Conservation (phyloP, 2,797 vertebrate species). For the Chaetodon trifasciatus region DNA sequence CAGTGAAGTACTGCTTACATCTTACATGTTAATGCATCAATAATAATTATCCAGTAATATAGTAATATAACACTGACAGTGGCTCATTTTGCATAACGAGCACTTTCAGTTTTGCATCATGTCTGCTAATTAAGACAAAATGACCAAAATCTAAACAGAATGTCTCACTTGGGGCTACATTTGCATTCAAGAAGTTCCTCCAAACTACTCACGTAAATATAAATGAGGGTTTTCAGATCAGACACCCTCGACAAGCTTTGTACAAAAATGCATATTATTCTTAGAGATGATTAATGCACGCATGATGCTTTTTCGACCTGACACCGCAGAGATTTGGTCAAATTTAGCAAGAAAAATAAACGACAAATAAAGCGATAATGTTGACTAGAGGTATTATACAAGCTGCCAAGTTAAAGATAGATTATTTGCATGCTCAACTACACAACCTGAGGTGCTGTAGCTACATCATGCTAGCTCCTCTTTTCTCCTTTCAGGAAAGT, state of each 20-base stretch:
- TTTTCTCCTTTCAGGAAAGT: background rate
- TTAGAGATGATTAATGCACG: background rate
- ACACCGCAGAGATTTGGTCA: background rate
- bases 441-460: background rate
- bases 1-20: background rate
- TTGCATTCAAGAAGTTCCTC: background rate
- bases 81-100: background rate
- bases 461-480: background rate
- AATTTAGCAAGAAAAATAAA: background rate
- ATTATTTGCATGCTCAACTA: background rate
- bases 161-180: background rate
- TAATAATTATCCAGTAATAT: background rate
- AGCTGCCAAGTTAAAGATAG: too few relatives aligned
- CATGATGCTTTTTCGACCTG: background rate
- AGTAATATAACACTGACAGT: background rate
- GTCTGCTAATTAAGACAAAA: conserved; percentile 1
- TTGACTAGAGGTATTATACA: background rate
- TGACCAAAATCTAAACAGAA: background rate
- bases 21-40: background rate
- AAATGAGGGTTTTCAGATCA: background rate
- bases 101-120: background rate
- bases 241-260: background rate
- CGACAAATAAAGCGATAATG: background rate
- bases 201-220: background rate
- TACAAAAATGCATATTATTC: background rate